Base-by-base conservation (phyloP, 2,113 vertebrate species). In the Trinectes maculatus region DNA sequence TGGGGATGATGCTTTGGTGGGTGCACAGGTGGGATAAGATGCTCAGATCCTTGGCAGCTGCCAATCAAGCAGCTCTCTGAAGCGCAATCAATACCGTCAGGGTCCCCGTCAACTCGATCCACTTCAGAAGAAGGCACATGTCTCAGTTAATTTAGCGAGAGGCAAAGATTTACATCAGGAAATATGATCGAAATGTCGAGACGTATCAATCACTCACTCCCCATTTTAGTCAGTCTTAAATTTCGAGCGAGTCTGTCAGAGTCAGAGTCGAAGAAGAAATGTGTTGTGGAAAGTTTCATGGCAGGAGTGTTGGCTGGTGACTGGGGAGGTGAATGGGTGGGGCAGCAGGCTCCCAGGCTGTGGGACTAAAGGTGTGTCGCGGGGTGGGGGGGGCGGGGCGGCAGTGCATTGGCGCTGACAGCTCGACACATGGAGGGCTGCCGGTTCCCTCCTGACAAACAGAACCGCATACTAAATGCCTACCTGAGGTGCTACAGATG, bases 401-500 rank as follows among this genome's bases (percentile, higher is more conserved):
- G 62, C 29, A 59, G 64, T 58, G 67, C 72, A 74, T 84, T 65
- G 56, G 56, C n/a, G 4, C 51, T 89, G 89, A 91, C 91, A 92
- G 89, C 83, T 87, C 79, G 69, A 85, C 85, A 81, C 84, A 84
- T 61, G 47, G 75, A 86, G 79, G 63, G 71, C 75, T 83, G 68
- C 64, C 22, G 77, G 69, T 72, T 77, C 71, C 79, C 86, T 61
- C 83, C 70, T 88, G 87, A 86, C 85, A 87, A 83, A 83, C 67
- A 87, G 81, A 75, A 22, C 74, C 47, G 87, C 83, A 90, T 91
- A 88, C 82, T 83, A 86, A 91, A 89, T 89, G 82, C 67, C 77
- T 86, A 89, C 87, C 89, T 89, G 84, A 89, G 86, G 90, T 86
- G 87, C 78, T 86, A 86, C 88, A 91, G 88, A 91, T 89, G 88